These are phyloP conservation scores for Xyrauchen texanus DNA, from an alignment of 2,113 vertebrate species.

Conservation along the genomic window DNA sequence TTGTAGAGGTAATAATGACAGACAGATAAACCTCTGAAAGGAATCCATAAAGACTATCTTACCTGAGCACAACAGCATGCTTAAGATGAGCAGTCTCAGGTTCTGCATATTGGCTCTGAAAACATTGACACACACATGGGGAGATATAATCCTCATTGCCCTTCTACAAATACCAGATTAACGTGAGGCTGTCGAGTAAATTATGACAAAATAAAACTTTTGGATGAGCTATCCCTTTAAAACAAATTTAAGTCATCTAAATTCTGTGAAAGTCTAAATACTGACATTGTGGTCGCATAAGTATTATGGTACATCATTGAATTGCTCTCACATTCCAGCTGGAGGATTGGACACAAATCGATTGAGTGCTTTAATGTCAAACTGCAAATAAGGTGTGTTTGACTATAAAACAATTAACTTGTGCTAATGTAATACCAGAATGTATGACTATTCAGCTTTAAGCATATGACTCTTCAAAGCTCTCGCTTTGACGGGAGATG, in stretches of 20 bases:
- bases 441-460: too few species aligned
- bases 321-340: neutral
- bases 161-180: too few species aligned
- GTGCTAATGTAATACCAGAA: neutral
- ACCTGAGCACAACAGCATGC: slow-evolving; percentile 69
- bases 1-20: neutral
- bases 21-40: neutral
- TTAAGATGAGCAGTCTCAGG: slow-evolving; percentile 54
- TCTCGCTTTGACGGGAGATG: too few species aligned
- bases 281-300: neutral
- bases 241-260: too few species aligned
- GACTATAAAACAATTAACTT: neutral
- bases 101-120: slow-evolving; percentile 60
- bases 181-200: too few species aligned
- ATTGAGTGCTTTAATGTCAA: neutral
- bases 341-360: neutral
- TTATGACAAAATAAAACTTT: too few species aligned
- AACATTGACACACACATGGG: neutral
- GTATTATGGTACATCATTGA: neutral
- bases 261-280: too few species aligned
- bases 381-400: neutral
- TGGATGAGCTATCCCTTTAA: too few species aligned
- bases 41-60: slow-evolving; percentile 20
- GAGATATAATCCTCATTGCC: too few species aligned
- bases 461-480: too few species aligned